Base-by-base conservation (phyloP, 1,140 invertebrate genomes). In the Saccostrea cuccullata region DNA sequence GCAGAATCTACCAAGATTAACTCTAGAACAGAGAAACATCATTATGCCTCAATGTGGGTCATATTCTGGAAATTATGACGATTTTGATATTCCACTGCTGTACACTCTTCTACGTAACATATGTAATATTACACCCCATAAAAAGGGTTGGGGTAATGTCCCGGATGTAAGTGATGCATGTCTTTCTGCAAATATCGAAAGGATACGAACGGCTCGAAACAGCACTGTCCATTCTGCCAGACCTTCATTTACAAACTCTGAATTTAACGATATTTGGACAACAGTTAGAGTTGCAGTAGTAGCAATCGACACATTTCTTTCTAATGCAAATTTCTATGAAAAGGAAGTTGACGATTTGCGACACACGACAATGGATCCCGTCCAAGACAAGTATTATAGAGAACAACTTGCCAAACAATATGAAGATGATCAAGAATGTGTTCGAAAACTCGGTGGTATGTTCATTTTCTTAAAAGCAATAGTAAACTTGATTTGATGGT, bases 41-140 rank as follows among this genome's bases (percentile, higher is more conserved):
- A 83, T 87, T 36, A 40, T 58, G 36, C 86, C 86, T 26, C 13
- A 20, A 5, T 0, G 1, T 36, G 73, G 73, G 0, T 8, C 5
- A 17, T 87, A 87, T 26, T 11, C n/a, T 0, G 86, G 86, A 20
- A 30, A 87, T 64, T 70, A 82, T 13, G 30, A 20, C 56, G 86
- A 87, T 20, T 15, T 87, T 36, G 86, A 87, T n/a, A n/a, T 87
- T 13, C 17, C 47, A 13, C 9, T 82, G 5, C 26, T 87, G 36
- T 87, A 64, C 77, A 87, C 30, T 17, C 26, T 87, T 55, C 55
- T 87, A 13, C 23, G 86, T 13, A 82, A 87, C 36, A 47, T 60
- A 55, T 47, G 40, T 36, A 36, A 40, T 17, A 87, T 87, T 20
- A 23, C 20, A 30, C 73, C 73, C 5, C 86, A 56, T 60, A 4